Percentiles rank a stretch among this genome's conserved stretches.
phyloP scores from a whole-genome alignment of 2,113 vertebrate genomes.

The Lontra canadensis region DNA sequence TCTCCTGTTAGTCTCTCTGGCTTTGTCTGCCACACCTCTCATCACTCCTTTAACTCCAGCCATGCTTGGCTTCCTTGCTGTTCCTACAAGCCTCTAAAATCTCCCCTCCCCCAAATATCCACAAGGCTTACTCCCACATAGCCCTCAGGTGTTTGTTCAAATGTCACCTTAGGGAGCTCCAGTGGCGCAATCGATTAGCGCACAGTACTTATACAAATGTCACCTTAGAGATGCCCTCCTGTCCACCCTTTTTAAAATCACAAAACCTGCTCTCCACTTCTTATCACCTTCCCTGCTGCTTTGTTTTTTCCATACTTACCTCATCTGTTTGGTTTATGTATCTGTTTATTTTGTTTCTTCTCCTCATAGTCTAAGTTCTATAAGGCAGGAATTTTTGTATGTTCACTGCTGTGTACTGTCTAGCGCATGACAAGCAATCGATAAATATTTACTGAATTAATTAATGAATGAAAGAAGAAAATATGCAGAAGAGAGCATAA shows the following conservation, averaged over 20 bases:
- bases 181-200: too few species aligned
- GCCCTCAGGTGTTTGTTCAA: not conserved
- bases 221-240: not conserved
- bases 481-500: not conserved
- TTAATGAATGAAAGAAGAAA: not conserved
- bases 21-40: not conserved
- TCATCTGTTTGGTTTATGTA: not conserved
- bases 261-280: not conserved
- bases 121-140: not conserved
- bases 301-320: not conserved
- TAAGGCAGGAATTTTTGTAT: not conserved
- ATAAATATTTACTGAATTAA: constrained; percentile 9
- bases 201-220: too few species aligned
- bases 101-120: not conserved
- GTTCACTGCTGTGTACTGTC: not conserved
- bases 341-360: not conserved
- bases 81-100: not conserved
- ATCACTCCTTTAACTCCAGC: not conserved
- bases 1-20: not conserved
- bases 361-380: not conserved
- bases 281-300: not conserved
- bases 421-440: not conserved
- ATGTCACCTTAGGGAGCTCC: not conserved
- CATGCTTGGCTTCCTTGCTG: not conserved
- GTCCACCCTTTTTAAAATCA: not conserved